Base-by-base conservation (phyloP, 2,797 vertebrate species). In the Mustela erminea region DNA sequence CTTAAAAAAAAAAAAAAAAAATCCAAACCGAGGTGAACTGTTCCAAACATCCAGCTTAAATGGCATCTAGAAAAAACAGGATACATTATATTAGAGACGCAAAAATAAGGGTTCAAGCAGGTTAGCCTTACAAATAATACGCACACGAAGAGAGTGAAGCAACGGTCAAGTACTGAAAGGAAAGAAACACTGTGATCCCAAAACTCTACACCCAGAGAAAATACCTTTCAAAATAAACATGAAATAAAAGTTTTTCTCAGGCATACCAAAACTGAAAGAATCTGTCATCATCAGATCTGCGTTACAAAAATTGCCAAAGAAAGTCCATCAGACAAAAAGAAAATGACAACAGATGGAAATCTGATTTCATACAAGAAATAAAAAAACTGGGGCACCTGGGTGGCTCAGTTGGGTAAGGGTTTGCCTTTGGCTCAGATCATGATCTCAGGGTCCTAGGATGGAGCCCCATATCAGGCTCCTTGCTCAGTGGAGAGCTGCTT, bases 311-410 rank as follows among this genome's bases (percentile, higher is more conserved):
- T 41, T 58, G 29, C 21, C 72, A 32, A 56, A 84, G 41, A 18
- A 92, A 87, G 23, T 43, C 64, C 52, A 43, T 92, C 32, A 54
- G 56, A 14, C 15, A 66, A 87, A 80, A 95, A 62, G 20, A 60
- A 96, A 95, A 93, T 41, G 14, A 94, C 7, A 86, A 46, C 46
- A 90, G 32, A 58, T 23, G 7, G 46, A 82, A 94, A 68, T 68
- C 54, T 41, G 35, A 4, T 64, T 87, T 43, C 64, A 97, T 21
- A 92, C 14, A 74, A 85, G 18, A 93, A 95, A 92, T 52, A 2
- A 93, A 95, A 90, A 68, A 68, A 20, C 64, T 10, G 60, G 27
- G 60, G 4, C 2, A 0, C 27, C 60, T 29, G 27, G 27, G 27
- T 62, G 60, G 27, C 60, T 62, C 60, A 29, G 27, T 62, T 13